Evolutionary conservation across 2,113 vertebrate genomes (phyloP).

Genomic region (Sylvia atricapilla): DNA sequence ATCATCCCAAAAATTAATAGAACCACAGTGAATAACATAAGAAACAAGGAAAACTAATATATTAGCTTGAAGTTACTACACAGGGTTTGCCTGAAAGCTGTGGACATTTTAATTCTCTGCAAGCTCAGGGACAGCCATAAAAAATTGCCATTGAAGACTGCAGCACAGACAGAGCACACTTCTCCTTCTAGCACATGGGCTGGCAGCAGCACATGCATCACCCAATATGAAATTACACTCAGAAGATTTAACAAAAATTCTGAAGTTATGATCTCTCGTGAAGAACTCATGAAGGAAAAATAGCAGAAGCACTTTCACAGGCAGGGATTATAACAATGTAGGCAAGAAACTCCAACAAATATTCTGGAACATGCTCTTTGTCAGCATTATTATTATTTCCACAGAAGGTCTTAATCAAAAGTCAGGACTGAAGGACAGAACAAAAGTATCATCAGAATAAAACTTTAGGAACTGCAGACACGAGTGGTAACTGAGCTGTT

Average conservation of each 20-base stretch:
- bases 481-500: fast-evolving
- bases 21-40: not conserved
- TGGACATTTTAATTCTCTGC: not conserved
- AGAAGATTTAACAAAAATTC: not conserved
- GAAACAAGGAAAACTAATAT: not conserved
- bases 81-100: not conserved
- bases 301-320: not conserved
- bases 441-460: not conserved
- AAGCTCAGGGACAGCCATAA: not conserved
- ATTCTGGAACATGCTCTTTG: not conserved
- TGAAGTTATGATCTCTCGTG: not conserved
- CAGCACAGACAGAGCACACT: fast-evolving
- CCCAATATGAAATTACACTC: not conserved
- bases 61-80: not conserved
- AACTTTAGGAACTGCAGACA: not conserved
- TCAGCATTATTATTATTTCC: not conserved
- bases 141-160: not conserved
- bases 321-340: not conserved
- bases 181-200: fast-evolving
- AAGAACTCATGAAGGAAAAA: not conserved
- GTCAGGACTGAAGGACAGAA: not conserved
- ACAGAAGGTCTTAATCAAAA: not conserved
- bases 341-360: not conserved
- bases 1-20: not conserved
- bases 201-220: not conserved